These are phyloP conservation scores for Gallinago paraguaiae DNA, from an alignment of 2,113 vertebrate genomes.

Conservation along the genomic window DNA sequence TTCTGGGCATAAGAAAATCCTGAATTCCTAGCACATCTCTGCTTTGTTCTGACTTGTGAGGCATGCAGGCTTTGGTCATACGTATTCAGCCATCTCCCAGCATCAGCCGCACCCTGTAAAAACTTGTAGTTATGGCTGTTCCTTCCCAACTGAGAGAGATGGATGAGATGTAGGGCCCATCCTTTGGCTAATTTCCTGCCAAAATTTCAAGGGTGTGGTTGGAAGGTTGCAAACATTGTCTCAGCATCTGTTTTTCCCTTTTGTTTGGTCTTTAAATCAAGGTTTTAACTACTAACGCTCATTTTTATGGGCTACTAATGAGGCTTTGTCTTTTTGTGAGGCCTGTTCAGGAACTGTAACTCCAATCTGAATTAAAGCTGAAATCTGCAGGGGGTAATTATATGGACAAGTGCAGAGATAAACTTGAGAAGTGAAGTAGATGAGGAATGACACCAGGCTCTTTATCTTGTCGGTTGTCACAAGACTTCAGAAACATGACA, in stretches of 20 bases:
- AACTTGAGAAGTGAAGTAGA: constrained; percentile 10
- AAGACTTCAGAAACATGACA: neutral
- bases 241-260: constrained; percentile 19
- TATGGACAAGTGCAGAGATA: constrained; percentile 31
- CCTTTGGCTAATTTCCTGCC: constrained; percentile 42
- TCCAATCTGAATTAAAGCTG: neutral
- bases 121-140: constrained; percentile 33
- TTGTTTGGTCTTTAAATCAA: constrained; percentile 27
- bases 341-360: neutral
- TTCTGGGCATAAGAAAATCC: constrained; percentile 25
- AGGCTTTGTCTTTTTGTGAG: neutral
- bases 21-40: constrained; percentile 6
- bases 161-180: constrained; percentile 2
- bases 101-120: constrained; percentile 22
- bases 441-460: neutral
- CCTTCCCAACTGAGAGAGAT: constrained; percentile 1
- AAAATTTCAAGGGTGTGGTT: neutral
- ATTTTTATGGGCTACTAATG: neutral
- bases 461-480: neutral
- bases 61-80: constrained; percentile 22
- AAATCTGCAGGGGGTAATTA: constrained; percentile 40
- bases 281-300: neutral
- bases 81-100: constrained; percentile 1
- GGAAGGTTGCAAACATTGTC: constrained; percentile 17
- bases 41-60: constrained; percentile 57